Conservation (phyloP, 2,797 vertebrate species). For the Falco peregrinus region DNA sequence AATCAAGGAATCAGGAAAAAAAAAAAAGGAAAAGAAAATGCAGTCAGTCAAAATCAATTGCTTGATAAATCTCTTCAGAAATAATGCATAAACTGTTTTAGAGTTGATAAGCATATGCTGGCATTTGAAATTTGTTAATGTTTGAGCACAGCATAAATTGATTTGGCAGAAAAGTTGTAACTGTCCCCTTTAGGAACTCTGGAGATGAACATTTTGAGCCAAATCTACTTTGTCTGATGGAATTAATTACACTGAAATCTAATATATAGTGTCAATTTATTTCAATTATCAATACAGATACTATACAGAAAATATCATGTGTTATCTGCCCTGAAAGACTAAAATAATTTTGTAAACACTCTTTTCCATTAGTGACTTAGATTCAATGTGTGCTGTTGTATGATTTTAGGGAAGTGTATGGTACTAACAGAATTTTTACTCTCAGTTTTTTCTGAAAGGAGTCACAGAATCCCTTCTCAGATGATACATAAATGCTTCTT, state of each 20-base stretch:
- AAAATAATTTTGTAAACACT: neutral
- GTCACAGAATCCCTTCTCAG: neutral
- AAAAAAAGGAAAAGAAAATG: neutral
- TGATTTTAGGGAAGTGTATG: neutral
- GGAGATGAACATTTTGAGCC: neutral
- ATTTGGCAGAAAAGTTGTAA: neutral
- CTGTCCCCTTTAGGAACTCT: neutral
- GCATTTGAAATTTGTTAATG: constrained; percentile 9
- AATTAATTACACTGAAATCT: neutral
- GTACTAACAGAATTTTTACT: neutral
- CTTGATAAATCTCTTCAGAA: neutral
- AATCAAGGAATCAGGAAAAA: neutral
- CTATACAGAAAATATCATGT: neutral
- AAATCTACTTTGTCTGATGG: neutral
- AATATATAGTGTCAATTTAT: neutral
- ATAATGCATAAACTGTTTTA: neutral
- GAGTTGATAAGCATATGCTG: neutral
- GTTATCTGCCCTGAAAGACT: neutral
- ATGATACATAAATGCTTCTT: neutral
- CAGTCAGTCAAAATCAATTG: neutral
- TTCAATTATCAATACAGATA: neutral
- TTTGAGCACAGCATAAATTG: neutral
- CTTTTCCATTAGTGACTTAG: neutral
- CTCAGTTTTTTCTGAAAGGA: neutral
- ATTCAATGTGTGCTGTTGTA: neutral